Evolutionary conservation across 2,113 vertebrate genomes (phyloP), one percentile per base, ranked within the genome.

Genomic region (Craseonycteris thonglongyai): DNA sequence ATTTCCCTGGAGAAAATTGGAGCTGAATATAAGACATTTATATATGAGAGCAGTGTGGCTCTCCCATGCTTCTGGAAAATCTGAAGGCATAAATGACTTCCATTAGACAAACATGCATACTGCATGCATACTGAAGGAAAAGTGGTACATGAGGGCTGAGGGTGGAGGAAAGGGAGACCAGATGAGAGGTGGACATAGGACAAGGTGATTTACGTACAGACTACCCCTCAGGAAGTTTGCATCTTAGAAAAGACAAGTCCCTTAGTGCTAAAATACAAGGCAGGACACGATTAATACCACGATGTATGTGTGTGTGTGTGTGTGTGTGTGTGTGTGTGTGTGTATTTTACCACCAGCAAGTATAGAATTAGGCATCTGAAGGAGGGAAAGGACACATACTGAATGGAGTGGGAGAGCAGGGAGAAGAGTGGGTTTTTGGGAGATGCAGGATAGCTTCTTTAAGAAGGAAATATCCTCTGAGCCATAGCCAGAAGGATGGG

Each of bases 11-110:
- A 84, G 79, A 30, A 40, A 83, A 92, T 63, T 58, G 26, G 24
- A 79, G 58, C 86, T 89, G 59, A 78, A 90, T 82, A 79, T 18
- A 72, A 92, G 40, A 93, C 8, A 8, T 82, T 83, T 83, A 96
- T 93, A 69, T n/a, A 95, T 59, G 95, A 97, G n/a, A 96, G 81
- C 54, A 83, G 58, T 59, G 26, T 49, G 91, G 82, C 38, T 94
- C 81, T 68, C 90, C 69, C 91, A 63, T 78, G 68, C 33, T 84
- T 84, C 45, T 86, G 54, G 38, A 95, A 91, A 87, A 84, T 88
- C 28, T 86, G 74, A 94, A 84, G 86, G 58, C 80, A 87, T 51
- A 91, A 91, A 91, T 71, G 91, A 71, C 2, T 5, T 65, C 80
- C 85, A 82, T 42, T 95, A 14, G 10, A 83, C n/a, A 63, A 85